Evolutionary conservation across 2,113 vertebrate genomes (phyloP).

Genomic region (Petaurus breviceps): DNA sequence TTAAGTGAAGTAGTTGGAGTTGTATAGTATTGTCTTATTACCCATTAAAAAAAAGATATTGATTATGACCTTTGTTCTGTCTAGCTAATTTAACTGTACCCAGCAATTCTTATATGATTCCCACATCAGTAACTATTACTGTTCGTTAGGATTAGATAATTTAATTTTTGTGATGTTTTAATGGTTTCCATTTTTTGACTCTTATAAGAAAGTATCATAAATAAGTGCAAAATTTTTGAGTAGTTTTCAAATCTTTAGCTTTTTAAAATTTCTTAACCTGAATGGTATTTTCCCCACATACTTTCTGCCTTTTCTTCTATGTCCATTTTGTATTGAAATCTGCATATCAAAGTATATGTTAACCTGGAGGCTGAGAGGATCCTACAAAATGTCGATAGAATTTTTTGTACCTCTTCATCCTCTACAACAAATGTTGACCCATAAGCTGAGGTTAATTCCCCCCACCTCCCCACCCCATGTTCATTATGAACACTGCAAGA

Average conservation of each 20-base stretch:
- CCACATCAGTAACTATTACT: not conserved
- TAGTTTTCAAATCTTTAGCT: not conserved
- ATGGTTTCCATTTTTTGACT: not conserved
- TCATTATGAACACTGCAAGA: not conserved
- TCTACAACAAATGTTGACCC: not conserved
- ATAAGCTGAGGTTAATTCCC: not conserved
- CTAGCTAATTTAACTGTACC: not conserved
- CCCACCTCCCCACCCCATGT: not conserved
- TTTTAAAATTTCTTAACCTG: not conserved
- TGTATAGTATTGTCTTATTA: not conserved
- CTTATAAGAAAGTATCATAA: not conserved
- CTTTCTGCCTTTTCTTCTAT: not conserved
- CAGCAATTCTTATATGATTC: not conserved
- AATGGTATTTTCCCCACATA: no score
- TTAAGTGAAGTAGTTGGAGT: not conserved
- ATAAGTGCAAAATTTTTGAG: not conserved
- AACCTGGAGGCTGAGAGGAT: not conserved
- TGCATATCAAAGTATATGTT: no score
- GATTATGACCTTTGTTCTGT: not conserved
- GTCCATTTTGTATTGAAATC: no score
- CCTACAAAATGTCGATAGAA: not conserved
- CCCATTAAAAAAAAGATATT: not conserved
- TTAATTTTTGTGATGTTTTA: not conserved
- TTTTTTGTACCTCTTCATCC: not conserved
- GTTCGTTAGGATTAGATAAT: not conserved